A percentile compares a stretch with the other conserved stretches of the same genome.
Evolutionary conservation across 2,888 invertebrate species (phyloP).

Genomic region (Prosopocoilus inquinatus): DNA sequence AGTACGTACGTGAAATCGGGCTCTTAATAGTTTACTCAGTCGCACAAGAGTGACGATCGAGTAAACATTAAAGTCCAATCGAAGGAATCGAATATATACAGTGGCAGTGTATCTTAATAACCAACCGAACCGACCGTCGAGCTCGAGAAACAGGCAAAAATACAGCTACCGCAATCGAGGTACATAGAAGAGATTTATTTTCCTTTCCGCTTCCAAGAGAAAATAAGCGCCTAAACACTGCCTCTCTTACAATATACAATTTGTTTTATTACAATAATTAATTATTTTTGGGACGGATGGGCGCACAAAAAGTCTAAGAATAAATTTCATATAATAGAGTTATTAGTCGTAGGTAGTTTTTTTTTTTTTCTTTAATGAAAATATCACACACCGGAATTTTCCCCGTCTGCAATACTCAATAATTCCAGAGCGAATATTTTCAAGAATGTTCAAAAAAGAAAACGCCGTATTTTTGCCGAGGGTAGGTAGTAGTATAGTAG

Average conservation of each 20-base stretch:
- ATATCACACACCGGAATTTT: too few relatives aligned
- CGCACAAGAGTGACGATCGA: conserved; percentile 6
- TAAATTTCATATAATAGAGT: too few relatives aligned
- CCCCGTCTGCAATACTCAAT: too few relatives aligned
- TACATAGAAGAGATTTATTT: not conserved
- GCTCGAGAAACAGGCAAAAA: conserved; percentile 13
- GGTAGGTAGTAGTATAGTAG: conserved; percentile 5
- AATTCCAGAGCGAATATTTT: too few relatives aligned
- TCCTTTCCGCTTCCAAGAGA: not conserved
- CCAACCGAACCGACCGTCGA: conserved; percentile 5
- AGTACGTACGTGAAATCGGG: conserved; percentile 51
- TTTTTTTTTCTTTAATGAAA: too few relatives aligned
- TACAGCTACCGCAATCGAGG: conserved; percentile 10
- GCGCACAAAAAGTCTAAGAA: conserved; percentile 4
- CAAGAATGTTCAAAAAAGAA: not conserved
- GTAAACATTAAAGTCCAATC: conserved; percentile 22
- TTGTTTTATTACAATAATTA: not conserved
- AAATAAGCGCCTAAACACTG: conserved; percentile 9
- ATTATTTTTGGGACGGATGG: conserved; percentile 6
- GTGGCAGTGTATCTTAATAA: conserved; percentile 20
- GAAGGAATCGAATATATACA: conserved; percentile 20
- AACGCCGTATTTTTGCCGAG: conserved; percentile 18
- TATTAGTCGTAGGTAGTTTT: too few relatives aligned
- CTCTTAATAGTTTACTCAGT: conserved; percentile 24
- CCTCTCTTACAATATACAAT: conserved; percentile 2